phyloP scores from a whole-genome alignment of 2,888 invertebrate genomes.

The Tenthredo mesomela region DNA sequence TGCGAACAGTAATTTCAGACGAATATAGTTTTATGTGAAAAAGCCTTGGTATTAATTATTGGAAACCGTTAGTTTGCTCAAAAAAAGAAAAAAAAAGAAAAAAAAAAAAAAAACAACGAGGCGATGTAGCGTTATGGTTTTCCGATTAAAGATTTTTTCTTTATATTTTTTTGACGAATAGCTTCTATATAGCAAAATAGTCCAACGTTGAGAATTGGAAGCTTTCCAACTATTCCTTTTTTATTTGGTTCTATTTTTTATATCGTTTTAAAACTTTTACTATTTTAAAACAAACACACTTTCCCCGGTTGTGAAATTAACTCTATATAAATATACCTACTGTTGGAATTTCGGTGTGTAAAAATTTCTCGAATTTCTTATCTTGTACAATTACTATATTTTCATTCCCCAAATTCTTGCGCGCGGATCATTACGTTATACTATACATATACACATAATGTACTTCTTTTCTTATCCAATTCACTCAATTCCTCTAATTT shows the following conservation, averaged over 20 bases:
- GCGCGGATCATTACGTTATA: background rate
- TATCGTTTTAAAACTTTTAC: background rate
- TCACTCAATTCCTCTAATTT: constrained; percentile 43
- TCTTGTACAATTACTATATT: background rate
- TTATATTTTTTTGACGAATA: constrained; percentile 24
- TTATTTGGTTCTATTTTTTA: background rate
- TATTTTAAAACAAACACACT: background rate
- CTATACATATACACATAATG: background rate
- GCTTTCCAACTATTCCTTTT: background rate
- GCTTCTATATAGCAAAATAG: constrained; percentile 1
- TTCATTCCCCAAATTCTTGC: background rate
- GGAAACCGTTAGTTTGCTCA: constrained; percentile 29
- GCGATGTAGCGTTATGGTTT: constrained; percentile 33
- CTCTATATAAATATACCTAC: too few relatives aligned
- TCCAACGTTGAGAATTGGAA: constrained; percentile 4
- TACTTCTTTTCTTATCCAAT: constrained; percentile 43
- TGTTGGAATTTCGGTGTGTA: background rate
- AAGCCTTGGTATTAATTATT: constrained; percentile 24
- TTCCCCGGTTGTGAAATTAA: background rate
- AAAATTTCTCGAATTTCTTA: background rate
- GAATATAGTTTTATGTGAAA: background rate
- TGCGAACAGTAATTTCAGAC: background rate
- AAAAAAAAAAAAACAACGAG: background rate
- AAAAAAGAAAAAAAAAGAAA: background rate
- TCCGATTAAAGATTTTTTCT: constrained; percentile 34